Base-by-base conservation (phyloP, 2,113 vertebrate species). In the Scartelaos histophorus region DNA sequence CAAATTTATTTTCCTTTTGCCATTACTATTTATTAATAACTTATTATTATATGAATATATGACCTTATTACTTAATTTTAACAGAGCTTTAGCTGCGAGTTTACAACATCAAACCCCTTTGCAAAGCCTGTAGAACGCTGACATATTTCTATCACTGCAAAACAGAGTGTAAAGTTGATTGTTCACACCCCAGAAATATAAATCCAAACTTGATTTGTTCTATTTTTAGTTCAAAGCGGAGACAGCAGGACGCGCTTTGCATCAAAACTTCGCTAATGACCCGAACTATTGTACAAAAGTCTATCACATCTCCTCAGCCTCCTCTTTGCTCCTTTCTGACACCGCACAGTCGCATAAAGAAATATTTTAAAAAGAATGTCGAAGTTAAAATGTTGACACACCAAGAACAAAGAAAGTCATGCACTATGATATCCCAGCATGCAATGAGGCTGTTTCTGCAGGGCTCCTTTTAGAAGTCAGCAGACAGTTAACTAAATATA, bases 401-500 rank as follows among this genome's bases (percentile, higher is more conserved):
- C 10, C 53, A 38, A 15, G 29, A 46, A 15, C 24, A 65, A 45
- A 57, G 75, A 34, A 22, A 54, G 22, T 46, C 57, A 66, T 34
- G 60, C 60, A 15, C 64, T 43, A 24, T 46, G 43, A 45, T n/a
- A 22, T 46, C 64, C 43, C 38, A 66, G 64, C 64, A 66, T 66
- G 64, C 38, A 66, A 12, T 24, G 19, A 24, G 19, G 12, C n/a
- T 7, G 62, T 21, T 61, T 67, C 43, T 19, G 7, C 21, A 24
- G 24, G 22, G 5, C n/a, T 62, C 66, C 22, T 62, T 56, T 60
- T 65, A 34, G 12, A 49, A 62, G 22, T 51, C 12, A 3, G 24
- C 1, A 43, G 25, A 58, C 24, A 60, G 67, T 43, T 66, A 43
- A 35, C 68, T 67, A 47, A 64, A 72, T 65, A 53, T 51, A 71